Evolutionary conservation across 1,140 invertebrate species (phyloP).

Genomic region (Caenorhabditis briggsae): DNA sequence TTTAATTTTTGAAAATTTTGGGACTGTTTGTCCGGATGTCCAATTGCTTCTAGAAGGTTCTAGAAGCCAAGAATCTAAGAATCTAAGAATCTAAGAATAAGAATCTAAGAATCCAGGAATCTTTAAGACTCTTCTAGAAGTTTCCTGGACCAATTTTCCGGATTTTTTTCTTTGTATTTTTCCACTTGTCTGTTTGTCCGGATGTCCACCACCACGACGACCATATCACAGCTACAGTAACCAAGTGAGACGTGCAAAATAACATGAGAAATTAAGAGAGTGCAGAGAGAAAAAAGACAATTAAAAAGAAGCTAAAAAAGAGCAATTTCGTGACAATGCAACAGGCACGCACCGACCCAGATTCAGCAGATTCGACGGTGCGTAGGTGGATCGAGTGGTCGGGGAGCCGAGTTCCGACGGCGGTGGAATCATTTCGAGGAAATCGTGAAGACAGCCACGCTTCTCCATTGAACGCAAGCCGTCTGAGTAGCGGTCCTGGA

Average conservation of each 20-base stretch:
- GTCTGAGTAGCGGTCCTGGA: slow-evolving; percentile 74
- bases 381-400: slow-evolving; percentile 71
- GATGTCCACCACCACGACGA: neutral
- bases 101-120: no score
- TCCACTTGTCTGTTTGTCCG: no score
- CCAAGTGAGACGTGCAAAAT: neutral
- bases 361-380: slow-evolving; percentile 70
- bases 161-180: no score
- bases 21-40: no score
- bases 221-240: slow-evolving; percentile 1
- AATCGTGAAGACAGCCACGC: slow-evolving; percentile 72
- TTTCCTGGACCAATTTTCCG: no score
- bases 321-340: neutral
- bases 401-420: slow-evolving; percentile 67
- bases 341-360: slow-evolving; percentile 73
- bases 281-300: no score
- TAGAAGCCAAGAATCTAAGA: no score
- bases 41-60: no score
- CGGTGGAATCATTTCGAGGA: slow-evolving; percentile 70
- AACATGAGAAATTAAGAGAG: neutral
- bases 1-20: no score
- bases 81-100: no score
- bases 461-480: slow-evolving; percentile 66
- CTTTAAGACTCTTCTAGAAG: no score
- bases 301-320: neutral